These are phyloP conservation scores for Semotilus atromaculatus DNA, from an alignment of 2,797 vertebrate species.

Conservation along the genomic window DNA sequence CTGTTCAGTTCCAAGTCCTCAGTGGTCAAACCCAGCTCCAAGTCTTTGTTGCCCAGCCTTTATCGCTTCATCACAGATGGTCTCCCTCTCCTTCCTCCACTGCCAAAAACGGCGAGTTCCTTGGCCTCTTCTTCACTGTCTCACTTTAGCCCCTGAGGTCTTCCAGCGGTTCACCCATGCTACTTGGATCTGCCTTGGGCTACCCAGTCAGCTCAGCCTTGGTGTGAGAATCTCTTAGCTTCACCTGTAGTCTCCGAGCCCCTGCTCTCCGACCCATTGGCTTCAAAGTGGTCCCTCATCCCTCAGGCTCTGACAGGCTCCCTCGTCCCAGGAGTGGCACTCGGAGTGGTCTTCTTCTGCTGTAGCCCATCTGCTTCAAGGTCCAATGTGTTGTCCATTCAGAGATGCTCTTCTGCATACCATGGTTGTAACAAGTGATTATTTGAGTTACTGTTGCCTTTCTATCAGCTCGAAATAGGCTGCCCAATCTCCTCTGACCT, in stretches of 20 bases:
- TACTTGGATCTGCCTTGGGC: neutral
- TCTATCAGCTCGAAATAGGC: constrained; percentile 14
- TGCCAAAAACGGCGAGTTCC: neutral
- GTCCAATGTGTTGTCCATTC: too few relatives aligned
- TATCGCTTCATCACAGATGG: neutral
- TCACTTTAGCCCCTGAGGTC: neutral
- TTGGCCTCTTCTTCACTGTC: neutral
- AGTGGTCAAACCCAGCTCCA: neutral
- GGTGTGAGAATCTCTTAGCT: neutral
- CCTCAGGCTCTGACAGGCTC: neutral
- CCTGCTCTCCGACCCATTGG: neutral
- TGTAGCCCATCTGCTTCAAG: too few relatives aligned
- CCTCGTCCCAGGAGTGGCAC: neutral
- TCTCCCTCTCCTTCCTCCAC: neutral
- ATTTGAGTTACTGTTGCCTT: too few relatives aligned
- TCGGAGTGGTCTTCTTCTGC: too few relatives aligned
- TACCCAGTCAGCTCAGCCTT: neutral
- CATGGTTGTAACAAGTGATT: too few relatives aligned
- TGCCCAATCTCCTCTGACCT: constrained; percentile 50
- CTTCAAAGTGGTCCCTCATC: neutral
- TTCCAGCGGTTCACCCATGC: neutral
- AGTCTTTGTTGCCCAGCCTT: neutral
- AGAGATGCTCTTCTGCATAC: too few relatives aligned
- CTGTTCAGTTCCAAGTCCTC: too few relatives aligned
- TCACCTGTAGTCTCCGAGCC: neutral